Base-by-base conservation (phyloP, 2,797 vertebrate species). In the Enteromius fasciolatus region DNA sequence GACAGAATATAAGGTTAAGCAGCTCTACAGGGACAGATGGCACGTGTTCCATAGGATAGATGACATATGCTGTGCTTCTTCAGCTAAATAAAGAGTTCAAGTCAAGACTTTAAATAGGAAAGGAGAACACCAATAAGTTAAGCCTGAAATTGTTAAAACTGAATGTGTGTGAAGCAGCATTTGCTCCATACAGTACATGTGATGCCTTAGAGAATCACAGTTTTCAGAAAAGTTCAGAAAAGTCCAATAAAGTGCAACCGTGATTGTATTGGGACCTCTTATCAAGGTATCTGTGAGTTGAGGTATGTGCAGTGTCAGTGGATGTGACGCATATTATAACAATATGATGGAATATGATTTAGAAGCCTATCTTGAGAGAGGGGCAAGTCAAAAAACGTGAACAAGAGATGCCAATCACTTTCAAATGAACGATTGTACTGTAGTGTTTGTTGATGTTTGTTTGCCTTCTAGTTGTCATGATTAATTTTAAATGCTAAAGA, bases 401-500 rank as follows among this genome's bases (percentile, higher is more conserved):
- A 44, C n/a, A 28, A 41, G 15, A n/a, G 23, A 39, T 52, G 31
- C 1, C 70, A 73, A 20, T 52, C 48, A 52, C 14, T 57, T 20
- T 39, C 20, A 57, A 39, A n/a, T 36, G 4, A 18, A 44, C 17
- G 7, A 23, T 3, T 78, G 25, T 48, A 46, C 33, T 70, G 1
- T 36, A 50, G 44, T 14, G 9, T 17, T 80, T 64, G 48, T 9
- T 57, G 70, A 23, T 3, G 12, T 59, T 72, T 25, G 41, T 3
- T 59, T 20, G 6, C 9, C 63, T 48, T 79, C n/a, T 18, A 36
- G 39, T 59, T 76, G 25, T 59, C 28, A 39, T 77, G 23, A 84
- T 59, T 82, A 67, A 87, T 67, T 41, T 5, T 67, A 76, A 82
- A 64, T 68, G 52, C 70, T 44, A 59, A 77, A 70, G 63, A 70